These are phyloP conservation scores for Mormyrus iriodes DNA, from an alignment of 2,113 vertebrate species.

Conservation along the genomic window DNA sequence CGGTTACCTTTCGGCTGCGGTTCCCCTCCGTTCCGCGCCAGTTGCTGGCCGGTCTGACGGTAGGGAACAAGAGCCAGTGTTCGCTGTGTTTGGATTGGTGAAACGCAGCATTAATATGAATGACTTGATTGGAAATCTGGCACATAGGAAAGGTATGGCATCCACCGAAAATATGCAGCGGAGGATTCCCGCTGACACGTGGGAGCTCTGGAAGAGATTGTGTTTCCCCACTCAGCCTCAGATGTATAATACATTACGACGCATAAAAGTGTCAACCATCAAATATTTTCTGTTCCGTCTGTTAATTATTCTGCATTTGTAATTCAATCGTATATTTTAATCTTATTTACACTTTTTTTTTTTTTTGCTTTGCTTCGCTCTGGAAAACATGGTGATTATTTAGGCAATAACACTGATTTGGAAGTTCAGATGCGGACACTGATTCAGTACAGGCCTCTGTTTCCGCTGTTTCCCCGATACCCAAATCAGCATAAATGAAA, in stretches of 20 bases:
- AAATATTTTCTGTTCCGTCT: constrained; percentile 8
- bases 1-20: neutral
- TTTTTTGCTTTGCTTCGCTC: neutral
- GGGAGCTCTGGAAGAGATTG: neutral
- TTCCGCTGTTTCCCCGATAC: neutral
- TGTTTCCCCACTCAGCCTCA: neutral
- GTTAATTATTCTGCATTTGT: neutral
- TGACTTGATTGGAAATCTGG: constrained; percentile 16
- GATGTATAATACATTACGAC: neutral
- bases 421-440: neutral
- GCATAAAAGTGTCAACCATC: constrained; percentile 15
- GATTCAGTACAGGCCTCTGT: neutral
- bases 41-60: constrained; percentile 1
- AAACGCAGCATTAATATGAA: constrained; percentile 10
- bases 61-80: constrained; percentile 6
- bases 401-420: neutral
- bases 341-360: neutral
- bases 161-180: neutral
- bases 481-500: neutral
- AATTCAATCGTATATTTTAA: constrained; percentile 3
- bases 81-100: constrained; percentile 5
- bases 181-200: too few relatives aligned
- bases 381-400: neutral
- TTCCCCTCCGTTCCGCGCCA: neutral
- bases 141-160: neutral